Evolutionary conservation across 2,888 invertebrate genomes (phyloP).

Genomic region (Stramonita haemastoma): DNA sequence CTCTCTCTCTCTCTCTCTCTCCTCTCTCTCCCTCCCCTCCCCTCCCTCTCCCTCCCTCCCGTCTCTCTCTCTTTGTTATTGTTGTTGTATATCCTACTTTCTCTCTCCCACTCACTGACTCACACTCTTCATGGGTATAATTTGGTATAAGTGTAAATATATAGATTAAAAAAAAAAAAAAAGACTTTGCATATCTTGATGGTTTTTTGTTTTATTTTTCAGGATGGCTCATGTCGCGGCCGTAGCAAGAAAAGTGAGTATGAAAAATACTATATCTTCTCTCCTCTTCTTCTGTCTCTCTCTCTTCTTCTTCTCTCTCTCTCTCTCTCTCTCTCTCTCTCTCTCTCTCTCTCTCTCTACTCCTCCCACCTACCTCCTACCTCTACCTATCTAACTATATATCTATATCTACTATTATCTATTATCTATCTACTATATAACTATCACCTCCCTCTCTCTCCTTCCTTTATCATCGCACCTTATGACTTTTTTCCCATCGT

Average conservation of each 20-base stretch:
- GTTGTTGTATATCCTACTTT: background rate
- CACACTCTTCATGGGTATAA: background rate
- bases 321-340: no score
- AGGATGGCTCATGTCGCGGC: background rate
- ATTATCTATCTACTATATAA: no score
- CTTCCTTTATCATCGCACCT: no score
- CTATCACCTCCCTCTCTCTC: no score
- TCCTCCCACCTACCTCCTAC: no score
- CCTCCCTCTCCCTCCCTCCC: background rate
- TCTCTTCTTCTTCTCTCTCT: background rate
- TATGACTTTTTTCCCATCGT: no score
- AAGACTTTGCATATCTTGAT: background rate
- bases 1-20: conserved; percentile 4
- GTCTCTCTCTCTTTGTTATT: background rate
- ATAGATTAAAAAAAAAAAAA: no score
- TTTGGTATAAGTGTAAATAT: background rate
- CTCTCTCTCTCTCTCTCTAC: no score
- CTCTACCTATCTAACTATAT: no score
- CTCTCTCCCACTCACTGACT: background rate
- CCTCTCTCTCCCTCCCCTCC: background rate
- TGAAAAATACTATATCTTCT: background rate
- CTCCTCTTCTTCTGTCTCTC: background rate
- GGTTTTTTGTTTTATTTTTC: background rate
- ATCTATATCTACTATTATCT: no score
- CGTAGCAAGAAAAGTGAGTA: background rate